A percentile compares a stretch with the other conserved stretches of the same genome.
phyloP scores from a whole-genome alignment of 1,140 invertebrate species.

The Drosophila ercepeae region DNA sequence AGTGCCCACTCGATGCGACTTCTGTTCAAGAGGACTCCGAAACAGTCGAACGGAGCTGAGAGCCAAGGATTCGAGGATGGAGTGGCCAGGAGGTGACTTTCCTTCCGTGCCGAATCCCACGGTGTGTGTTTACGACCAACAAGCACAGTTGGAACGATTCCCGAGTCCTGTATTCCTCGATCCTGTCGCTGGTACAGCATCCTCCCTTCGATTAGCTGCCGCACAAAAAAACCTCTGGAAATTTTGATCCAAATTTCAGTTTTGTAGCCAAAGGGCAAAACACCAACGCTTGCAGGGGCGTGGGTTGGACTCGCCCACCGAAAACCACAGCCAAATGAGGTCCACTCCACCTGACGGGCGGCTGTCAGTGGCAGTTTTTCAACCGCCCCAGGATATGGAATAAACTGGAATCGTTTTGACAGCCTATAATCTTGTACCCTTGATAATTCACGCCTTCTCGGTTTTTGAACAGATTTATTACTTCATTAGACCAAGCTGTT shows the following conservation, averaged over 20 bases:
- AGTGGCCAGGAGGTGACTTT: slow-evolving; percentile 27
- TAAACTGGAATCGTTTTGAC: slow-evolving; percentile 58
- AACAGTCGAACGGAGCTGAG: slow-evolving; percentile 23
- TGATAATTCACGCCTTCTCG: slow-evolving; percentile 32
- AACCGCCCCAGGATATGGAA: slow-evolving; percentile 15
- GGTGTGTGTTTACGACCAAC: slow-evolving; percentile 80
- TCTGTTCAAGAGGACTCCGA: slow-evolving; percentile 52
- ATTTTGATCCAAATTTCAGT: slow-evolving; percentile 28
- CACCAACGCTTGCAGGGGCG: slow-evolving; percentile 23
- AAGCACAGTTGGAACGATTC: slow-evolving; percentile 72
- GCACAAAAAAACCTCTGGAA: slow-evolving; percentile 62
- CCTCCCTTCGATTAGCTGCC: slow-evolving; percentile 56
- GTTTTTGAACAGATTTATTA: not conserved
- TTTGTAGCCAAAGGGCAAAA: slow-evolving; percentile 36
- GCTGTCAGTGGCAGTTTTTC: slow-evolving; percentile 62
- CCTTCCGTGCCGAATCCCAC: slow-evolving; percentile 70
- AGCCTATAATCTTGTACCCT: slow-evolving; percentile 50
- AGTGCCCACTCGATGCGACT: slow-evolving; percentile 75
- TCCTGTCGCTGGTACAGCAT: slow-evolving; percentile 19
- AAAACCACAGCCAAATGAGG: slow-evolving; percentile 65
- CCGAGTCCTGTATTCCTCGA: slow-evolving; percentile 3
- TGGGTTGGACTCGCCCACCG: slow-evolving; percentile 35
- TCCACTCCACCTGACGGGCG: slow-evolving; percentile 45
- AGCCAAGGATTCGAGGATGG: slow-evolving; percentile 8
- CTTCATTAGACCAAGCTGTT: slow-evolving; percentile 1